Percentiles rank a stretch among this genome's conserved stretches.
phyloP scores from a whole-genome alignment of 2,113 vertebrate genomes.

The Morone chrysops region DNA sequence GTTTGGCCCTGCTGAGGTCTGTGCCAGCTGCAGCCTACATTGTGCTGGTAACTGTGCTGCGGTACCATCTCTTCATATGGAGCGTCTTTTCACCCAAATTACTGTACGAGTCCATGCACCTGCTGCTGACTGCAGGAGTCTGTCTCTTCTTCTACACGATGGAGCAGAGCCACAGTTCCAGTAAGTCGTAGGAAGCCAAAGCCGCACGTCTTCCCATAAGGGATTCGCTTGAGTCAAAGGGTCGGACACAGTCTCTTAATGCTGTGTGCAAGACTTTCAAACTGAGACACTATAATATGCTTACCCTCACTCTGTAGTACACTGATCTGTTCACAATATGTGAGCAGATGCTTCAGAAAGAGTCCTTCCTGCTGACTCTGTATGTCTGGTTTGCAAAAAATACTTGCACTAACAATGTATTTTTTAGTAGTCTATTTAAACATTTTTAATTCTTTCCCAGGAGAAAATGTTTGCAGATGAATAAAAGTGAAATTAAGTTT shows the following conservation, averaged over 20 bases:
- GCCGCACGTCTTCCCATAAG: not conserved
- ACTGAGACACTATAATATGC: not conserved
- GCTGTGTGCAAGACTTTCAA: not conserved
- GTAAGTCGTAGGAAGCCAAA: conserved; percentile 40
- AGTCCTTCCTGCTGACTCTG: not conserved
- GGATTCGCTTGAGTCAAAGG: not conserved
- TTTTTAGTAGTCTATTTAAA: conserved; percentile 41
- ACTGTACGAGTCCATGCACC: conserved; percentile 93
- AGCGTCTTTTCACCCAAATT: conserved; percentile 98
- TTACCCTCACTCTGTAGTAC: not conserved
- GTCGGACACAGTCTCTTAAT: not conserved
- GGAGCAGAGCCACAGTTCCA: conserved; percentile 84
- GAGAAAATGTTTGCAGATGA: conserved; percentile 4
- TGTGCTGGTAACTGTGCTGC: conserved; percentile 89
- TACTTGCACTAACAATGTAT: conserved; percentile 3
- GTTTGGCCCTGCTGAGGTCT: conserved; percentile 89
- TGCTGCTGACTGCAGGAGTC: conserved; percentile 87
- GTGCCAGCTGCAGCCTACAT: conserved; percentile 89
- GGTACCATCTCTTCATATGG: conserved; percentile 99
- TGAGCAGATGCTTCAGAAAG: conserved; percentile 5
- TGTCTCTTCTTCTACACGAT: conserved; percentile 90
- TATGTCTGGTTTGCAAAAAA: conserved; percentile 9
- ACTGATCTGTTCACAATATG: conserved; percentile 12
- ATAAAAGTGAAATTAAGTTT: conserved; percentile 27
- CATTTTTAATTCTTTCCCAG: conserved; percentile 19